Conservation (phyloP, 2,888 invertebrate species). For the Macrosiphum euphorbiae region DNA sequence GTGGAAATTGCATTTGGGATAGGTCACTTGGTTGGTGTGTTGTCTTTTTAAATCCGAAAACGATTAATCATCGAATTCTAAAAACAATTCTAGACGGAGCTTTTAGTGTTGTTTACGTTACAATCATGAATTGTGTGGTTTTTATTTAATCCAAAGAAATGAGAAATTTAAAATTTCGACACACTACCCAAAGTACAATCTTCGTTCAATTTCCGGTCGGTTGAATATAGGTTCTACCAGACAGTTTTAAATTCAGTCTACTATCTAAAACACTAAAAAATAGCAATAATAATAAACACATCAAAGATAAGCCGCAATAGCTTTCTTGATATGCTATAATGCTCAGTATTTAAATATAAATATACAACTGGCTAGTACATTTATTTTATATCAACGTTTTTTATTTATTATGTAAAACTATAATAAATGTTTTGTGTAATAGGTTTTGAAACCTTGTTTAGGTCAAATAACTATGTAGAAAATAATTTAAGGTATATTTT, state of each 20-base stretch:
- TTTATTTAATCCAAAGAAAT: slow-evolving; percentile 19
- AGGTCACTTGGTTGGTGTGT: slow-evolving; percentile 28
- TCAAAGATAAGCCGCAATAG: background rate
- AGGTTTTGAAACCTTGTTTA: background rate
- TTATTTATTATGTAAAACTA: background rate
- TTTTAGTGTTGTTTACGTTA: background rate
- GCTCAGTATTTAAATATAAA: background rate
- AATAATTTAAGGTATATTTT: slow-evolving; percentile 15
- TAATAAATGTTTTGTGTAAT: background rate
- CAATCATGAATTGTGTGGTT: background rate
- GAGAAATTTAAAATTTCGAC: slow-evolving; percentile 44
- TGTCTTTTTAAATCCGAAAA: slow-evolving; percentile 41
- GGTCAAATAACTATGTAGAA: background rate
- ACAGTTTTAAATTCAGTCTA: background rate
- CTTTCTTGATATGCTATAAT: background rate
- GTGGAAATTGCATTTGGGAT: slow-evolving; percentile 44
- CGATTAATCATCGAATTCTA: slow-evolving; percentile 54
- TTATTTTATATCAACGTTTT: background rate
- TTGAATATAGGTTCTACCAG: slow-evolving; percentile 3
- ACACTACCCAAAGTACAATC: background rate
- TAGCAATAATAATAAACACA: background rate
- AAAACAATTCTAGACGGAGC: slow-evolving; percentile 28
- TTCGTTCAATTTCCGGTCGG: slow-evolving; percentile 42
- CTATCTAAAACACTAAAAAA: background rate
- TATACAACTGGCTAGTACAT: background rate